Percentiles rank a stretch among this genome's conserved stretches.
Conservation (phyloP, 2,797 vertebrate species). For the Champsocephalus gunnari region DNA sequence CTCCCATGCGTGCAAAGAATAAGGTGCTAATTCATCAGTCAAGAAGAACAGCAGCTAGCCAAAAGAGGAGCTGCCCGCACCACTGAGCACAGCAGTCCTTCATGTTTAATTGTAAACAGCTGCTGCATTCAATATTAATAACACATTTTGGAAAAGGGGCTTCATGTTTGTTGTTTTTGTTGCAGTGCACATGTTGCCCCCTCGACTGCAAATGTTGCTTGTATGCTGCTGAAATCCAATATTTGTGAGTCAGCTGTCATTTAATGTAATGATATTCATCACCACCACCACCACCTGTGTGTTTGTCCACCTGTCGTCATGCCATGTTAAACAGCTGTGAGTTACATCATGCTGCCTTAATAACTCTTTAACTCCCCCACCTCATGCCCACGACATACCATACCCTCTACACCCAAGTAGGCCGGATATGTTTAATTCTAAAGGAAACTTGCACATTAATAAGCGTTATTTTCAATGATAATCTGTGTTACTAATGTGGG, state of each 20-base stretch:
- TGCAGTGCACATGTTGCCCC: slow-evolving; percentile 50
- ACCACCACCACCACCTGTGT: not conserved
- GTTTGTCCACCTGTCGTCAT: slow-evolving; percentile 39
- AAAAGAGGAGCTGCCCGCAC: slow-evolving; percentile 58
- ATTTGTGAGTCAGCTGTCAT: slow-evolving; percentile 54
- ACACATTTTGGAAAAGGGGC: slow-evolving; percentile 37
- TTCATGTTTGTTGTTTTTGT: slow-evolving; percentile 50
- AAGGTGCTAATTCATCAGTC: slow-evolving; percentile 63
- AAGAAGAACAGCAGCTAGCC: slow-evolving; percentile 56
- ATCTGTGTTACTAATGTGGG: slow-evolving; percentile 5
- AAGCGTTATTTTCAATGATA: slow-evolving; percentile 21
- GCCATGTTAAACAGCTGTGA: slow-evolving; percentile 10
- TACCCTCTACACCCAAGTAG: slow-evolving; percentile 1
- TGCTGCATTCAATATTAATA: slow-evolving; percentile 64
- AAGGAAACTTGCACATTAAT: slow-evolving; percentile 20
- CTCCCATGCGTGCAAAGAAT: slow-evolving; percentile 58
- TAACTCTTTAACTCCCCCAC: slow-evolving; percentile 14
- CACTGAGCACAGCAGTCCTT: slow-evolving; percentile 51
- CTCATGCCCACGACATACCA: not conserved
- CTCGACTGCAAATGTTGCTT: slow-evolving; percentile 40
- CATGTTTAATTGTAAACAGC: slow-evolving; percentile 74
- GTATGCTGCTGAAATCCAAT: slow-evolving; percentile 66
- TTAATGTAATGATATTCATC: slow-evolving; percentile 33
- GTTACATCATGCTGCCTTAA: slow-evolving; percentile 7
- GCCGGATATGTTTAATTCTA: slow-evolving; percentile 12